phyloP scores from a whole-genome alignment of 2,797 vertebrate genomes.

The Pseudomugil tenellus region DNA sequence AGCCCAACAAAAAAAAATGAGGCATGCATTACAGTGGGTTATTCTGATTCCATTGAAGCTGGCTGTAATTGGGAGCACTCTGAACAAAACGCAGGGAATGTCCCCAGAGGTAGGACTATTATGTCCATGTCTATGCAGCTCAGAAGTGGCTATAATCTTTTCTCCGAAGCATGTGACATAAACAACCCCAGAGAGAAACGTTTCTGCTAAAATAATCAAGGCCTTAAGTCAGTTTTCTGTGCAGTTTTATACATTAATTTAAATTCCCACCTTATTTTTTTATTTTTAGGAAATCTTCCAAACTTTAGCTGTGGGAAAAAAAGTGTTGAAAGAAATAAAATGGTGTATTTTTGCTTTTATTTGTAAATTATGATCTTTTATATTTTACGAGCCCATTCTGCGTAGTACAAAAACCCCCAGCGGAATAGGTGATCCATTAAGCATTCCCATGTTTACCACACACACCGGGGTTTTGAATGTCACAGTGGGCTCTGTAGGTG shows the following conservation, averaged over 20 bases:
- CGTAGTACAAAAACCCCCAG: background rate
- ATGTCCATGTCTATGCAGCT: conserved; percentile 68
- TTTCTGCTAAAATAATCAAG: conserved; percentile 65
- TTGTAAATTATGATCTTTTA: background rate
- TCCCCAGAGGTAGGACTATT: conserved; percentile 66
- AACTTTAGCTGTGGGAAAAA: background rate
- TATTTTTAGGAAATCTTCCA: background rate
- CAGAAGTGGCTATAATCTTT: conserved; percentile 73
- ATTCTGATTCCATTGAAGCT: conserved; percentile 65
- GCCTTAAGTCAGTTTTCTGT: conserved; percentile 54
- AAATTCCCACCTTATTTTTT: conserved; percentile 20
- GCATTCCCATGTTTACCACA: conserved; percentile 3
- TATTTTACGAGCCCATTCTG: background rate
- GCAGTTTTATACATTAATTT: conserved; percentile 29
- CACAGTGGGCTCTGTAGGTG: conserved; percentile 57
- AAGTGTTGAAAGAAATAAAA: background rate
- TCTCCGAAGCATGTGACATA: conserved; percentile 67
- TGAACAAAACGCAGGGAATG: conserved; percentile 58
- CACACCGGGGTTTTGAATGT: conserved; percentile 56
- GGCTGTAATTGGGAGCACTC: conserved; percentile 70
- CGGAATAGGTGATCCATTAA: conserved; percentile 12
- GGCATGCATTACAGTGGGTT: conserved; percentile 55
- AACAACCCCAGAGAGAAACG: conserved; percentile 65
- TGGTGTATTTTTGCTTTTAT: background rate
- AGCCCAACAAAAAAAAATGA: conserved; percentile 27